Conservation (phyloP, 2,113 vertebrate species). For the Chelonoidis abingdonii region DNA sequence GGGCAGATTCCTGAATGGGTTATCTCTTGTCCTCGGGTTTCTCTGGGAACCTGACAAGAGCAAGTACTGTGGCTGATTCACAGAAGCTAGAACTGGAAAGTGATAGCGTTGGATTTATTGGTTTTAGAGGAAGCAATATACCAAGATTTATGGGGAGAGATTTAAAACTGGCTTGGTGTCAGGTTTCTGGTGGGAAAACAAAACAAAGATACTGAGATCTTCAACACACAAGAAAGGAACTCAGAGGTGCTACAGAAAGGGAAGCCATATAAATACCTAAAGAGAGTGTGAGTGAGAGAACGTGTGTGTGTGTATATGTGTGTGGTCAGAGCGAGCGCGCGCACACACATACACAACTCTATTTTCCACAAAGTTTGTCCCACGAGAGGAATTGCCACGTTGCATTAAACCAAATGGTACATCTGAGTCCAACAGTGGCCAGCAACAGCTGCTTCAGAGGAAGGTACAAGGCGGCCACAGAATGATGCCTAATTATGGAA, state of each 20-base stretch:
- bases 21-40: not conserved
- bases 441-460: not conserved
- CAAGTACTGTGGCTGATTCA: not conserved
- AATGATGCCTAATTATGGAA: not conserved
- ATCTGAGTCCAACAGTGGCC: not conserved
- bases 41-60: not conserved
- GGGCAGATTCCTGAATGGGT: too few species aligned
- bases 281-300: too few species aligned
- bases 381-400: not conserved
- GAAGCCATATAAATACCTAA: not conserved
- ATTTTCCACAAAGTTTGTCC: not conserved
- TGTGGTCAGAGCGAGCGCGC: not conserved
- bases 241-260: not conserved
- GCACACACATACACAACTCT: too few species aligned
- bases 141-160: not conserved
- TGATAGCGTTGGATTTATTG: accelerated
- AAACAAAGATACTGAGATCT: not conserved
- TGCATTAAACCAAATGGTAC: not conserved
- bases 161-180: not conserved
- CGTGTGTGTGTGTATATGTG: too few species aligned
- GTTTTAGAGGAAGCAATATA: not conserved
- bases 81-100: not conserved
- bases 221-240: not conserved
- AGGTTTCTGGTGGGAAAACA: not conserved
- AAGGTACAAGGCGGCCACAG: not conserved